phyloP scores from a whole-genome alignment of 2,113 vertebrate species.

The Rhineura floridana region DNA sequence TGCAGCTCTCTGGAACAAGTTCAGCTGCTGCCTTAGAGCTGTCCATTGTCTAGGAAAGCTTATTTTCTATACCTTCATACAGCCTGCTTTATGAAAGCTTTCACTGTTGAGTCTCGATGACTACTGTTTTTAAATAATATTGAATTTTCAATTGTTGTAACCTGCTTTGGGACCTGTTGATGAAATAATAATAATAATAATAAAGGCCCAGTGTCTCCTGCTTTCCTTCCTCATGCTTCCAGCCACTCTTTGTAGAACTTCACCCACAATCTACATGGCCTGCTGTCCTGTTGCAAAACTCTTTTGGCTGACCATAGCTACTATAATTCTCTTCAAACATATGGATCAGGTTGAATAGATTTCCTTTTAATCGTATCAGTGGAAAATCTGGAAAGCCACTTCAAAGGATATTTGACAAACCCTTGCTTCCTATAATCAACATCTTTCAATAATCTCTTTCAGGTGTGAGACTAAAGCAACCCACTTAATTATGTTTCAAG shows the following conservation, averaged over 20 bases:
- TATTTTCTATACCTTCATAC: neutral
- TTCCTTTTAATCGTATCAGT: neutral
- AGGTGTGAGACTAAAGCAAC: neutral
- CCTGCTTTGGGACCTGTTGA: too few species aligned
- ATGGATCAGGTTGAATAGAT: neutral
- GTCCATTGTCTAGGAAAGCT: neutral
- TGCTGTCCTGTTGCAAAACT: neutral
- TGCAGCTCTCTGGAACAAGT: neutral
- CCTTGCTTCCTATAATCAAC: conserved; percentile 7
- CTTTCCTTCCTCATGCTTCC: neutral
- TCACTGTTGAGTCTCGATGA: too few species aligned
- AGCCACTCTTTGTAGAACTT: neutral
- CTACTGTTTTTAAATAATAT: too few species aligned
- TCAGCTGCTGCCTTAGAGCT: neutral
- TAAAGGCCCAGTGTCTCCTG: neutral
- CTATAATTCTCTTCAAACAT: neutral
- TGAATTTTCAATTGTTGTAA: too few species aligned
- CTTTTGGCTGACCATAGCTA: neutral
- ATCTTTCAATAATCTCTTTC: conserved; percentile 11
- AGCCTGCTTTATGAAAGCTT: neutral
- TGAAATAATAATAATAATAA: neutral
- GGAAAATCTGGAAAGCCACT: neutral
- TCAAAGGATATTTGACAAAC: neutral
- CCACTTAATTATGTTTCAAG: conserved; percentile 39
- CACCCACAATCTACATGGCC: too few species aligned